Conservation (phyloP, 2,888 invertebrate species). For the Spodoptera picta region DNA sequence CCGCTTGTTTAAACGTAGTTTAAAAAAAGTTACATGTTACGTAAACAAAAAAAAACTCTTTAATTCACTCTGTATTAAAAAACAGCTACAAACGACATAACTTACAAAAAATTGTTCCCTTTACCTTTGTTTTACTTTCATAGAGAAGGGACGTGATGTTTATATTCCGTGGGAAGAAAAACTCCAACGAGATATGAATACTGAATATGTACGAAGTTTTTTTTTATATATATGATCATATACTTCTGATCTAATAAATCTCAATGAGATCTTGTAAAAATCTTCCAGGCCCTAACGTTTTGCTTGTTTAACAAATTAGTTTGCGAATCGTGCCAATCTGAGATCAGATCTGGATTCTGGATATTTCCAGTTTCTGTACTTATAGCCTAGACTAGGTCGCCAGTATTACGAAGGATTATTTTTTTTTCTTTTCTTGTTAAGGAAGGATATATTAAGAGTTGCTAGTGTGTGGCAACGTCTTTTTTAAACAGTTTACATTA, state of each 20-base stretch:
- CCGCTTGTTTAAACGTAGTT: no score
- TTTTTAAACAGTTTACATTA: no score
- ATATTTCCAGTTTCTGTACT: constrained; percentile 3
- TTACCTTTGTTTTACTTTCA: neutral
- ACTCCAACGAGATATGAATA: constrained; percentile 11
- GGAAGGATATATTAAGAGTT: neutral
- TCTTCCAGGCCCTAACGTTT: constrained; percentile 4
- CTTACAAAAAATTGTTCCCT: no score
- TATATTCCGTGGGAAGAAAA: no score
- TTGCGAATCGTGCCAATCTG: constrained; percentile 21
- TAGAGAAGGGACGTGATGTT: no score
- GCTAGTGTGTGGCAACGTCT: no score
- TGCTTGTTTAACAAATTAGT: constrained; percentile 22
- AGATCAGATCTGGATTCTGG: constrained; percentile 2
- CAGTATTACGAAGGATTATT: neutral
- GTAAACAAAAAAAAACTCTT: no score
- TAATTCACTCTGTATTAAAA: no score
- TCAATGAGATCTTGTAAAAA: constrained; percentile 11
- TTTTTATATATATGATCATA: constrained; percentile 2
- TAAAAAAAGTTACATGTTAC: no score
- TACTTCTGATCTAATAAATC: constrained; percentile 5
- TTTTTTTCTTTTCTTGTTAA: constrained; percentile 1
- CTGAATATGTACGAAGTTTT: constrained; percentile 1
- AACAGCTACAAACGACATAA: no score
- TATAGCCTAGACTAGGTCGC: constrained; percentile 2